Evolutionary conservation across 2,113 vertebrate genomes (phyloP), one percentile per base, ranked within the genome.

Genomic region (Sinosuthora webbiana): DNA sequence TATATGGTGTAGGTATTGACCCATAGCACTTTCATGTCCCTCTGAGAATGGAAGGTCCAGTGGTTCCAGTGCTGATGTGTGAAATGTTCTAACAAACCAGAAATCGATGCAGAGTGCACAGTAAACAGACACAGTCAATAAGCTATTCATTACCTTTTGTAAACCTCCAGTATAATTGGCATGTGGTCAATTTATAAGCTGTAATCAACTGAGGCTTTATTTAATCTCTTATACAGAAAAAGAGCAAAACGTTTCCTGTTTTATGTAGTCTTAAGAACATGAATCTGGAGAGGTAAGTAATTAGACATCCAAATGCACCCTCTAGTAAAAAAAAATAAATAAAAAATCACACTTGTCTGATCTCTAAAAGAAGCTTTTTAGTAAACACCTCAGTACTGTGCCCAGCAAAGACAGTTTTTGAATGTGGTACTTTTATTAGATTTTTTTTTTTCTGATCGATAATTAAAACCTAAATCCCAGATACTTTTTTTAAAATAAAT

Each of bases 121-220:
- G 87, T 47, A 62, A 76, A 96, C 63, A 83, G 70, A 65, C 83
- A 27, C 62, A 93, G 93, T 93, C 94, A 95, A 95, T 64, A 93
- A 59, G 87, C 76, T 95, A 94, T 88, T 87, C 70, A 96, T 94
- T 93, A 95, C 59, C 81, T 95, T 95, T 95, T 83, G 79, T 83
- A 96, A 94, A 92, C 81, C 60, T 90, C 57, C 53, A 80, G 83
- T 30, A 86, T 69, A 81, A 96, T 63, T 92, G 90, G 42, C 30
- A 13, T 59, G 67, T 74, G 76, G 55, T 91, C 90, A 94, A 90
- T 95, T 83, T 85, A 94, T 90, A 86, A 63, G 90, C 78, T 89
- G 60, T 75, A 91, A 96, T 90, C 73, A 83, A 71, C 75, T 70
- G 33, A 45, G 69, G 55, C 27, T 89, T 79, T 85, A 90, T 93